Evolutionary conservation across 2,113 vertebrate species (phyloP).

Genomic region (Drymodes brunneopygia): DNA sequence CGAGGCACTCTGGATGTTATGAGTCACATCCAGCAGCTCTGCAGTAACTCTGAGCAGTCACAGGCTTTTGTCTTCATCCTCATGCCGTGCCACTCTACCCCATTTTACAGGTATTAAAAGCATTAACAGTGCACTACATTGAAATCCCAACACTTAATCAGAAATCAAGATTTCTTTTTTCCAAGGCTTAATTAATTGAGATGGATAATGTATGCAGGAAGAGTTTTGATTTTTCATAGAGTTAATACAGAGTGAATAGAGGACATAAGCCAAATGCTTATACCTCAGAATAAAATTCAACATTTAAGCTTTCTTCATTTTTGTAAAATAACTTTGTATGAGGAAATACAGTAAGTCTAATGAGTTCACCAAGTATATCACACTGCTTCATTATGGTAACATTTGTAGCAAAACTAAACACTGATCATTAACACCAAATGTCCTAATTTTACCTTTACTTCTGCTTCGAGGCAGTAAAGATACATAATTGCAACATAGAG

Average conservation of each 20-base stretch:
- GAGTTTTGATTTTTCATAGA: not conserved
- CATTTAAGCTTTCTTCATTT: not conserved
- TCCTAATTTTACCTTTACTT: not conserved
- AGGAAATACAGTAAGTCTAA: not conserved
- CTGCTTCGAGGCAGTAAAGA: not conserved
- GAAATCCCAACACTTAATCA: not conserved
- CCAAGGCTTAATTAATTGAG: not conserved
- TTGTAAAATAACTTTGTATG: not conserved
- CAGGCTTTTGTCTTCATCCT: conserved; percentile 79
- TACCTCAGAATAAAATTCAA: not conserved
- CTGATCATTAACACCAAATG: not conserved
- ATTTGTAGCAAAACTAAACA: not conserved
- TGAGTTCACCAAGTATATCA: not conserved
- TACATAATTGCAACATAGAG: not conserved
- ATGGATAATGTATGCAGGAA: not conserved
- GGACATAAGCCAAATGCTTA: not conserved
- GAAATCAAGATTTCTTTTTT: not conserved
- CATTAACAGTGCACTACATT: not conserved
- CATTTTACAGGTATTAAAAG: conserved; percentile 86
- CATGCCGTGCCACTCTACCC: conserved; percentile 97
- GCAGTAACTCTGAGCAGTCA: conserved; percentile 1
- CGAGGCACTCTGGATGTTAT: conserved; percentile 91
- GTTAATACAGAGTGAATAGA: not conserved
- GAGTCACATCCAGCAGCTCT: conserved; percentile 79
- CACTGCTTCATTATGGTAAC: not conserved